Base-by-base conservation (phyloP, 2,888 invertebrate genomes). In the Clitarchus hookeri region DNA sequence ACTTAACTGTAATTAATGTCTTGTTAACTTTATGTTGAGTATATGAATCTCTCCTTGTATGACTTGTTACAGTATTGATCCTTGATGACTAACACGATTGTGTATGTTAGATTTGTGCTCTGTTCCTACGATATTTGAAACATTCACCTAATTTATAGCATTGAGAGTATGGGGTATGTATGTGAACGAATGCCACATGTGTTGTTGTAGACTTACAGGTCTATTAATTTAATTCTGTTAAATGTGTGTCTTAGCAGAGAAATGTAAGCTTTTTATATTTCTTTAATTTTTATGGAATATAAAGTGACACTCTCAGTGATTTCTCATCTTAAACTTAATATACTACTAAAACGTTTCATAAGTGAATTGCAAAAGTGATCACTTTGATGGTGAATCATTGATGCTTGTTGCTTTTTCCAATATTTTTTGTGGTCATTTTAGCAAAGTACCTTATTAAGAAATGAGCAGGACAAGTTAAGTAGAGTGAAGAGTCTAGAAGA, bases 81-180 rank as follows among this genome's bases (percentile, higher is more conserved):
- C 65, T 65, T n/a, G n/a, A 65, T 65, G 53, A 53, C 53, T 53
- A 65, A 65, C 65, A 65, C 16, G n/a, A 65, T 65, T 65, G 8
- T 12, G n/a, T 65, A 23, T 65, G n/a, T 65, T 65, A 65, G 1
- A 65, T 65, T 65, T 65, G 65, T 65, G 65, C n/a, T 53, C 13
- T 44, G 54, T 48, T 16, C 13, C 84, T 53, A 53, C 44, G n/a
- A 36, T 44, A 84, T 44, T 44, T 26, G 36, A 53, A 80, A 83
- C 84, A 84, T 84, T 86, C 82, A 53, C 86, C 84, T 86, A 84
- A 86, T 86, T 65, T 86, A 86, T 86, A 86, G 86, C 86, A 86
- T 86, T 84, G 25, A 23, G 44, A 85, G 44, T 80, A 82, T 25
- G 82, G 65, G 83, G 19, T 65, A 65, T 19, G n/a, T 65, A 23